Evolutionary conservation across 2,797 vertebrate species (phyloP), one percentile per base, ranked within the genome.

Genomic region (Sebastes elongatus): DNA sequence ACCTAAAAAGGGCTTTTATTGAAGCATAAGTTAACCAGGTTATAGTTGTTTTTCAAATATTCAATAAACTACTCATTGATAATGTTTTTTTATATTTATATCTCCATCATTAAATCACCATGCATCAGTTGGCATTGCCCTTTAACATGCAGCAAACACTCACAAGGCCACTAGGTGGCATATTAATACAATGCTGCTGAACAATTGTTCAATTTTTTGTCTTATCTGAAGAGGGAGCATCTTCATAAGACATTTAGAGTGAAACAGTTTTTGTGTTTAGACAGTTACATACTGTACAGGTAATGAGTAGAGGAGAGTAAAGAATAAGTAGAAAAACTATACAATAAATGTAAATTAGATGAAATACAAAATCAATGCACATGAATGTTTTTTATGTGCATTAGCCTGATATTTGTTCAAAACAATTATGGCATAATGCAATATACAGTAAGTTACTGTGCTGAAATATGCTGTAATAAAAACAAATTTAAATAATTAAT

Each of bases 101-200:
- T 69, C 5, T 60, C 25, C 46, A 2, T 64, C 25, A 57, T 52
- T 25, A 49, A 22, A 7, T 76, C 38, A 13, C 18, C 16, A 10
- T 57, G 30, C 28, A 60, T 32, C 42, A 30, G 30, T 23, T 38
- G 10, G 35, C 27, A 13, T 57, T 53, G 2, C 4, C 23, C 18
- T n/a, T 16, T 49, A 61, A 55, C n/a, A 6, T 22, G 33, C 7
- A 60, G 16, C 33, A 22, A 6, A 22, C 23, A 14, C 27, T 59
- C 10, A 7, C 1, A 56, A 33, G 46, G n/a, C 85, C 80, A 85
- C 77, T 78, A 80, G 77, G 78, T 87, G 75, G 85, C 68, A 75
- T 16, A 57, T 74, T 13, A 32, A 69, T 70, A 62, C 68, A 76
- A 61, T 46, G 10, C n/a, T 79, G 68, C 32, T 10, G 46, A 62